Percentiles rank a stretch among this genome's conserved stretches.
These are phyloP conservation scores for Metacarcinus magister DNA, from an alignment of 2,888 invertebrate genomes.

Conservation along the genomic window DNA sequence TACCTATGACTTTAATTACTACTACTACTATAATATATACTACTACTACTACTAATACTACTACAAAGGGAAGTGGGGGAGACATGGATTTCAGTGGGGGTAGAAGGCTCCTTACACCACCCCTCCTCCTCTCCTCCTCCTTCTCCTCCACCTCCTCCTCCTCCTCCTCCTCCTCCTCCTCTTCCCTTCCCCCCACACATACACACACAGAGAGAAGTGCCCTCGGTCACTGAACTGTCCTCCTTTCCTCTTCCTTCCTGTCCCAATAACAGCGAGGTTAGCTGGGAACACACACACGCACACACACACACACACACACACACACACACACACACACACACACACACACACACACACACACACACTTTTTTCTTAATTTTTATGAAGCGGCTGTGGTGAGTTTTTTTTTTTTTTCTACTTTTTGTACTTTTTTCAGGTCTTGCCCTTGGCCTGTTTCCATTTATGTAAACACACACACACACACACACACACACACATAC, in stretches of 20 bases:
- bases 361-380: not conserved
- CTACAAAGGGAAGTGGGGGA: not conserved
- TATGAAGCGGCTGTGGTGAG: not conserved
- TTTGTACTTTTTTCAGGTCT: not conserved
- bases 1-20: not conserved
- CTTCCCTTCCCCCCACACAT: not conserved
- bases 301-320: slow-evolving; percentile 23
- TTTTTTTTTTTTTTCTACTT: not conserved
- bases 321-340: slow-evolving; percentile 35
- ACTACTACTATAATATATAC: not conserved
- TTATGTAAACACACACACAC: slow-evolving; percentile 33
- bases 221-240: slow-evolving; percentile 15
- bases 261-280: not conserved
- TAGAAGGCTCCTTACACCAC: not conserved
- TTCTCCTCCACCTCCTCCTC: not conserved
- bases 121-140: not conserved
- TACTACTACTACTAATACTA: not conserved
- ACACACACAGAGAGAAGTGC: not conserved
- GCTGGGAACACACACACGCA: not conserved
- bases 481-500: slow-evolving; percentile 57
- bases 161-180: not conserved
- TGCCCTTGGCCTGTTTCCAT: slow-evolving; percentile 36
- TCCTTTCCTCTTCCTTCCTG: slow-evolving; percentile 26
- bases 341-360: not conserved
- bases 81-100: not conserved